Percentiles rank a stretch among this genome's conserved stretches.
Evolutionary conservation across 2,888 invertebrate genomes (phyloP).

Genomic region (Drosophila tanythrix): DNA sequence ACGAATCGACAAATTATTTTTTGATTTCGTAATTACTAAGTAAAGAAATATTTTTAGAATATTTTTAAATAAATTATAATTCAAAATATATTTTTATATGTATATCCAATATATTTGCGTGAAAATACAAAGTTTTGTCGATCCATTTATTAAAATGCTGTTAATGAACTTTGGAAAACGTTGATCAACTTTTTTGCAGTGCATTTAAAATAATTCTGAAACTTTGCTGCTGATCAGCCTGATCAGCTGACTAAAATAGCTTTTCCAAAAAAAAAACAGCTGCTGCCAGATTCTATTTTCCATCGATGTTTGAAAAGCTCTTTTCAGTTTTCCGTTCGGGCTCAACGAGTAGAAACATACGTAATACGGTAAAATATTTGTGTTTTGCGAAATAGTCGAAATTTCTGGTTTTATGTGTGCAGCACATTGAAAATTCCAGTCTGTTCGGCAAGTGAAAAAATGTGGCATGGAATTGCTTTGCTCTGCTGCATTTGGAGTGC

Average conservation of each 20-base stretch:
- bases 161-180: background rate
- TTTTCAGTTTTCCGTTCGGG: constrained; percentile 29
- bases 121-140: no score
- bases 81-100: background rate
- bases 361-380: constrained; percentile 42
- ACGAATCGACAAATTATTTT: background rate
- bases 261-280: constrained; percentile 29
- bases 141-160: background rate
- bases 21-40: background rate
- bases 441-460: constrained; percentile 25
- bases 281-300: constrained; percentile 4
- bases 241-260: constrained; percentile 13
- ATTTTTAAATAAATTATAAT: background rate
- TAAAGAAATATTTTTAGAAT: background rate
- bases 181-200: background rate
- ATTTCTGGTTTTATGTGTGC: constrained; percentile 22
- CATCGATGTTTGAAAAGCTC: constrained; percentile 41
- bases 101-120: no score
- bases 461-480: constrained; percentile 59
- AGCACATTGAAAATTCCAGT: constrained; percentile 43
- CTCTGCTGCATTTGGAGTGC: constrained; percentile 62
- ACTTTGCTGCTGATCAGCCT: background rate
- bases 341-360: constrained; percentile 21
- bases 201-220: background rate
- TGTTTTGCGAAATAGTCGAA: constrained; percentile 23